Base-by-base conservation (phyloP, 2,113 vertebrate genomes). In the Cinclus mexicanus region DNA sequence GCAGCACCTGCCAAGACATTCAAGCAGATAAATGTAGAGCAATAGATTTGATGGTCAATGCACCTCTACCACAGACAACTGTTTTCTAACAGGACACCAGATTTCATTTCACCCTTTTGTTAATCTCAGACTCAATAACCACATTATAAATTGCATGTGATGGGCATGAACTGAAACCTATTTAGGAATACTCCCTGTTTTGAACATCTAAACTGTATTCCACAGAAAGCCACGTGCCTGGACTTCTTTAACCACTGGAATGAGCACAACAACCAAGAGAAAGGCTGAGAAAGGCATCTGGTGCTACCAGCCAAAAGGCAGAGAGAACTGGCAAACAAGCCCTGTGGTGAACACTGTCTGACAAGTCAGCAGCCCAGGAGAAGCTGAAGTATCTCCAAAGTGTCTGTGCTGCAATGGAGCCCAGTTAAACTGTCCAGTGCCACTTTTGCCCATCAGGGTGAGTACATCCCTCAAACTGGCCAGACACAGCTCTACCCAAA, bases 181-280 rank as follows among this genome's bases (percentile, higher is more conserved):
- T 39, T 88, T 59, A 67, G 50, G 57, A 85, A 55, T 39, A 49
- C 53, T 85, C 18, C n/a, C 67, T 29, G 33, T 50, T 93, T 55
- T 67, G 49, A 93, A 33, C 29, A 47, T 31, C 60, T 33, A 35
- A 90, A 88, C 21, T 21, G 23, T 83, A 44, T 67, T 82, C 47
- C 57, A 90, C 39, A 75, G 26, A 41, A 93, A 93, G 52, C 25
- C 74, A 78, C 2, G 0, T 67, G 82, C 60, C 60, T 37, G 52
- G 42, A 75, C 47, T 41, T 50, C 84, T 84, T 79, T 50, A 94
- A 91, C 50, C 35, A 67, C 74, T 75, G 70, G 61, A 85, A 94
- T 2, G 4, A 71, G 49, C 57, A 57, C 2, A 10, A 75, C 50
- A 79, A 61, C 35, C 37, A 31, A 74, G 35, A 82, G 22, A 81